Percentiles rank a stretch among this genome's conserved stretches.
phyloP scores from a whole-genome alignment of 2,797 vertebrate species.

The Protonibea diacanthus region DNA sequence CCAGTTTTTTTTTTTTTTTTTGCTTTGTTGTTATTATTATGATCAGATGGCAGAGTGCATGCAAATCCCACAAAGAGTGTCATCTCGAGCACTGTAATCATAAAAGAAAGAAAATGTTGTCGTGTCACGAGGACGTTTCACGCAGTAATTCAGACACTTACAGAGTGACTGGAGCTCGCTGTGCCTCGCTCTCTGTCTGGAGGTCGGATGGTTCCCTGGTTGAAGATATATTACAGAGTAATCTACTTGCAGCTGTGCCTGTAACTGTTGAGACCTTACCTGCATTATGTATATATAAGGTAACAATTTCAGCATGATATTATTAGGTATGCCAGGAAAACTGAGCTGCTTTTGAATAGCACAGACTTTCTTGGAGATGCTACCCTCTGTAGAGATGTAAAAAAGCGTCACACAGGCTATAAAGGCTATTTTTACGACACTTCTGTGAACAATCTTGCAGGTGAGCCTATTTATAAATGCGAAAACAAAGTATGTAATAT shows the following conservation, averaged over 20 bases:
- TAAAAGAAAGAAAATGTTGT: background rate
- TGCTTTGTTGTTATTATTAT: background rate
- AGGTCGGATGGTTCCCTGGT: background rate
- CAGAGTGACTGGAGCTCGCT: background rate
- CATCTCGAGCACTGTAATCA: background rate
- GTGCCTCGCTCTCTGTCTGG: background rate
- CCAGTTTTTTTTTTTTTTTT: background rate
- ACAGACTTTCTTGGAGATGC: background rate
- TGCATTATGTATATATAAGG: background rate
- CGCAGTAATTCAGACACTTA: background rate
- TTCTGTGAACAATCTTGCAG: constrained; percentile 6
- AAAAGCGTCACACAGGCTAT: background rate
- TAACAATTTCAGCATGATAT: too few relatives aligned
- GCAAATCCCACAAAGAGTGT: background rate
- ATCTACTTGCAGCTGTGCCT: background rate
- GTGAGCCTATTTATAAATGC: constrained; percentile 13
- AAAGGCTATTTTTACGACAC: background rate
- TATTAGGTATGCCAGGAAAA: background rate
- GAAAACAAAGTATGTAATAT: constrained; percentile 33
- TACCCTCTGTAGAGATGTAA: background rate
- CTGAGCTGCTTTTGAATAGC: background rate
- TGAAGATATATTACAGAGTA: constrained; percentile 10
- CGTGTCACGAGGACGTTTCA: constrained; percentile 13
- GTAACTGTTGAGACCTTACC: background rate
- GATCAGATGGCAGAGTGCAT: background rate